These are phyloP conservation scores for Melanotus villosus DNA, from an alignment of 2,888 invertebrate species.

Conservation along the genomic window DNA sequence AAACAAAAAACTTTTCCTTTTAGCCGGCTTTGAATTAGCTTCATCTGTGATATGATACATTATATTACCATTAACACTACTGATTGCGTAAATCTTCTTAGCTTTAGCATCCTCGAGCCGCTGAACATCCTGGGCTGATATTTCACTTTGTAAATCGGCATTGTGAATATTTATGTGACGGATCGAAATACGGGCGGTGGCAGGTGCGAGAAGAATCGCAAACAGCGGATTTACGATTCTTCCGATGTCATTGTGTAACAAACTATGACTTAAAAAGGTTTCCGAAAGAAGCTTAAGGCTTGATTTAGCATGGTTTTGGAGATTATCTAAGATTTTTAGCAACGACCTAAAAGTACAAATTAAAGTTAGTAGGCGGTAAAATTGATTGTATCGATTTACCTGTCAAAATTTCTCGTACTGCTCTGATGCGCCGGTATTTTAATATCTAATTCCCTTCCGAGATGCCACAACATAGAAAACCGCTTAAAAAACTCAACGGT, in stretches of 20 bases:
- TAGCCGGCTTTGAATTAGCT: constrained; percentile 63
- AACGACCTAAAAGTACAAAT: constrained; percentile 73
- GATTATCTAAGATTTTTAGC: constrained; percentile 80
- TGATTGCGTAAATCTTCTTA: constrained; percentile 84
- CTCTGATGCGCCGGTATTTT: constrained; percentile 67
- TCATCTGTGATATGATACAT: constrained; percentile 73
- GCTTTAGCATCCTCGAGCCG: constrained; percentile 62
- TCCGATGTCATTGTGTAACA: constrained; percentile 83
- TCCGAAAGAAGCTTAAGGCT: constrained; percentile 76
- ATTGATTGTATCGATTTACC: constrained; percentile 68
- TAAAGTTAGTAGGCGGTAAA: constrained; percentile 24
- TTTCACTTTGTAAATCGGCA: constrained; percentile 66
- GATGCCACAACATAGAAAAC: constrained; percentile 82
- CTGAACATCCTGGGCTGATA: constrained; percentile 56
- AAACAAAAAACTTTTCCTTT: constrained; percentile 66
- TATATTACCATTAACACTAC: constrained; percentile 85
- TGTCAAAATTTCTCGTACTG: constrained; percentile 73
- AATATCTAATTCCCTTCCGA: constrained; percentile 79
- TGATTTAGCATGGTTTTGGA: constrained; percentile 73
- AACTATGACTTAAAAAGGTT: constrained; percentile 82
- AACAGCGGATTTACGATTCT: constrained; percentile 84
- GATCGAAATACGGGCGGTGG: constrained; percentile 87
- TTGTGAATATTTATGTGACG: constrained; percentile 78
- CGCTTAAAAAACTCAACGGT: constrained; percentile 75
- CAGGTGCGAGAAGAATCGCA: constrained; percentile 81